These are phyloP conservation scores for Cynopterus sphinx DNA, from an alignment of 2,797 vertebrate genomes.

Conservation along the genomic window DNA sequence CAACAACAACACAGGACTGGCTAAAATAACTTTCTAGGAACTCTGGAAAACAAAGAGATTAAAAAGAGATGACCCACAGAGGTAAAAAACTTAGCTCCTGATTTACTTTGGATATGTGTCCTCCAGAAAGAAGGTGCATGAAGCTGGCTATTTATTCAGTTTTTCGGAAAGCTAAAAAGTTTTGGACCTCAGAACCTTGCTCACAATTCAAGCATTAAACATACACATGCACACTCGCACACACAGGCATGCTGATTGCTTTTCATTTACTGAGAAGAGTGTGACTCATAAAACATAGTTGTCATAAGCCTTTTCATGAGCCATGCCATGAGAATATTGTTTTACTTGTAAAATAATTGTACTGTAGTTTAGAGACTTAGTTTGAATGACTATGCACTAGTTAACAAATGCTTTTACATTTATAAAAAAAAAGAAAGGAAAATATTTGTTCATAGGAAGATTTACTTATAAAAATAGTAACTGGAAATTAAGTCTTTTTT, in stretches of 20 bases:
- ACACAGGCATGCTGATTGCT: background rate
- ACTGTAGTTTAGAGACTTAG: background rate
- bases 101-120: background rate
- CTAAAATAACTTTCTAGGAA: background rate
- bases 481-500: conserved; percentile 17
- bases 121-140: background rate
- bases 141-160: background rate
- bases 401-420: background rate
- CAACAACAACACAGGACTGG: background rate
- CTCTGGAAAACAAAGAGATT: background rate
- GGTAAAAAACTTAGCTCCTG: background rate
- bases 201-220: background rate
- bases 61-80: background rate
- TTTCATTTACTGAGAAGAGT: background rate
- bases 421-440: background rate
- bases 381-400: background rate
- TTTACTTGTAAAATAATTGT: background rate
- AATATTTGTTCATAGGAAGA: background rate
- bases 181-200: background rate
- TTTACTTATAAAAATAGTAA: background rate
- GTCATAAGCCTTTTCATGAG: background rate
- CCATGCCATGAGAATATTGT: background rate
- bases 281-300: background rate
- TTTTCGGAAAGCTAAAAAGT: background rate
- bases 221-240: background rate